Conservation (phyloP, 2,797 vertebrate genomes). For the Enteromius mattozi region DNA sequence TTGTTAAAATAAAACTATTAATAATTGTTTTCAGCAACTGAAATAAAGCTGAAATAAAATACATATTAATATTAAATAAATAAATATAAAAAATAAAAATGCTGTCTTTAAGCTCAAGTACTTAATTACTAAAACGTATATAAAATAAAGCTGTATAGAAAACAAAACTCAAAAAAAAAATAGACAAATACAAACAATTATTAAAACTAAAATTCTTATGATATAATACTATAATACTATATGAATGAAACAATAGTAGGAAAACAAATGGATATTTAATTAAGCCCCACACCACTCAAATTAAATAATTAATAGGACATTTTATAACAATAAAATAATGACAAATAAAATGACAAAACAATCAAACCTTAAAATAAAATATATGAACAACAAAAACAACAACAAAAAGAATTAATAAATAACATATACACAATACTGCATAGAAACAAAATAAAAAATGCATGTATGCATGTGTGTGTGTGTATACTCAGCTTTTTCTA, state of each 20-base stretch:
- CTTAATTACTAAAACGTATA: background rate
- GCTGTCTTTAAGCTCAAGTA: background rate
- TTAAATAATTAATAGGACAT: background rate
- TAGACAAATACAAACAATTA: background rate
- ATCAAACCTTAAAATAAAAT: too few relatives aligned
- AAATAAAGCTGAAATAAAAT: background rate
- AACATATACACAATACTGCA: too few relatives aligned
- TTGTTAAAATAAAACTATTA: background rate
- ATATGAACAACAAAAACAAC: too few relatives aligned
- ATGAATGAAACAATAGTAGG: background rate
- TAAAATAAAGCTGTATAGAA: background rate
- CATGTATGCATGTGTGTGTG: too few relatives aligned
- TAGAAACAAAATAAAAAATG: too few relatives aligned
- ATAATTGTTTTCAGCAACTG: background rate
- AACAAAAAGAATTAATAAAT: too few relatives aligned
- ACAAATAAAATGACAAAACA: too few relatives aligned
- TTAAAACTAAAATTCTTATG: background rate
- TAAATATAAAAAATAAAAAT: background rate
- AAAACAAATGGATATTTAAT: background rate
- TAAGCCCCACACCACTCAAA: background rate
- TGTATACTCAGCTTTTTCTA: background rate
- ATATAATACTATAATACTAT: too few relatives aligned
- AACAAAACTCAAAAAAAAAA: background rate
- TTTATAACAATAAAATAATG: too few relatives aligned
- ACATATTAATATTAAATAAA: background rate